Conservation (phyloP, 2,888 invertebrate species). For the Allophyes oxyacanthae region DNA sequence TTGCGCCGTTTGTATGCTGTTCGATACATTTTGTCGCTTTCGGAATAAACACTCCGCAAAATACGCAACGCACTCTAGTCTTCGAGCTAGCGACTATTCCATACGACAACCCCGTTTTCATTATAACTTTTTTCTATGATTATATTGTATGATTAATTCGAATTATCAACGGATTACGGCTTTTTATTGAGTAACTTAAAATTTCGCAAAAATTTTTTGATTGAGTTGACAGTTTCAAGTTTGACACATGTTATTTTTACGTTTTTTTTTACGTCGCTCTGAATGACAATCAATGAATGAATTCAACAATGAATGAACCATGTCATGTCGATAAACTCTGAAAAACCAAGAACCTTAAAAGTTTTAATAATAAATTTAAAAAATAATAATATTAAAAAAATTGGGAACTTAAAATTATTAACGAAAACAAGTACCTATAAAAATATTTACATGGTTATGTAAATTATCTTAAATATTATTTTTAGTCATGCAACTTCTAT, state of each 20-base stretch:
- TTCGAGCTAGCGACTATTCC: slow-evolving; percentile 75
- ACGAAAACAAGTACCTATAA: too few relatives aligned
- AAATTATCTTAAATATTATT: too few relatives aligned
- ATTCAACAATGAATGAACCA: too few relatives aligned
- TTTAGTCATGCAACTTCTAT: too few relatives aligned
- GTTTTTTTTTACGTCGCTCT: slow-evolving; percentile 12
- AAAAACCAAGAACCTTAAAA: too few relatives aligned
- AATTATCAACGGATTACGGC: slow-evolving; percentile 31
- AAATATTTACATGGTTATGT: too few relatives aligned
- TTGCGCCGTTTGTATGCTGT: slow-evolving; percentile 75
- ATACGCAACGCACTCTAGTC: slow-evolving; percentile 75
- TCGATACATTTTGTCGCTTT: slow-evolving; percentile 79
- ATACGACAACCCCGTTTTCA: slow-evolving; percentile 72
- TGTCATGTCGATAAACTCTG: too few relatives aligned
- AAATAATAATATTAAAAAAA: too few relatives aligned
- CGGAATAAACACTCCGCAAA: slow-evolving; percentile 77
- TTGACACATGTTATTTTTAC: slow-evolving; percentile 31
- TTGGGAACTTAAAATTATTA: too few relatives aligned
- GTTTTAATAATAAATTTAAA: too few relatives aligned
- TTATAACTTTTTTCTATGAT: slow-evolving; percentile 55
- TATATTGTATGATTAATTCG: slow-evolving; percentile 34
- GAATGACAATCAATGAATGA: background rate
- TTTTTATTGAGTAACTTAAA: slow-evolving; percentile 51
- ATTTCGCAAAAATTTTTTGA: slow-evolving; percentile 60
- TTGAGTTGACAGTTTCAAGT: slow-evolving; percentile 51